Evolutionary conservation across 35 echinoderm and acorn worm genomes (phyloP).

Genomic region (Ophioderma brevispina): DNA sequence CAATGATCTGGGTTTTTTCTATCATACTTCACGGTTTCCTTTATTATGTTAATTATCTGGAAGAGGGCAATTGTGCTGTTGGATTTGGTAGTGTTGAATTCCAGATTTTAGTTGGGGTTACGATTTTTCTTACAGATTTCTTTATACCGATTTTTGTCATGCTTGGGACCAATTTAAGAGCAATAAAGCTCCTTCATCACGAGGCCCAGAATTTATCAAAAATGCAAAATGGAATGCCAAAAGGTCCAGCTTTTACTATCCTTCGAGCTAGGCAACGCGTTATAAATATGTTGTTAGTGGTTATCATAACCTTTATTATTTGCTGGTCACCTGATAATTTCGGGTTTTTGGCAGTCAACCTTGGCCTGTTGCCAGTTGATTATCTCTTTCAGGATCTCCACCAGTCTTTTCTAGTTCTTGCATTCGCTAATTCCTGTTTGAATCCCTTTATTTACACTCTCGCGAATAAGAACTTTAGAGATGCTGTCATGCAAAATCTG

Average conservation of each 20-base stretch:
- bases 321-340: constrained; percentile 60
- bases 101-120: constrained; percentile 5
- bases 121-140: constrained; percentile 31
- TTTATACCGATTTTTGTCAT: constrained; percentile 49
- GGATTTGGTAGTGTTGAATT: not conserved
- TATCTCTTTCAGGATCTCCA: constrained; percentile 23
- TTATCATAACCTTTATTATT: constrained; percentile 51
- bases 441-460: constrained; percentile 64
- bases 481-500: not conserved
- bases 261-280: constrained; percentile 14
- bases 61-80: not conserved
- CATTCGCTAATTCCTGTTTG: constrained; percentile 51
- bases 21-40: constrained; percentile 39
- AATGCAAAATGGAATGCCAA: constrained; percentile 17
- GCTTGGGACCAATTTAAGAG: constrained; percentile 19
- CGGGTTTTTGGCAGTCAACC: constrained; percentile 36
- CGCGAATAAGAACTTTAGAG: not conserved
- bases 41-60: constrained; percentile 19
- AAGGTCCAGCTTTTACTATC: not conserved
- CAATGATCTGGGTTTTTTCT: constrained; percentile 35
- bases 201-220: not conserved
- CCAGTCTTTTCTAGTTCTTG: constrained; percentile 31
- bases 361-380: not conserved
- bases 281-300: constrained; percentile 55
- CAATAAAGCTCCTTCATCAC: not conserved